These are phyloP conservation scores for Fissipunctia ypsillon DNA, from an alignment of 2,888 invertebrate genomes.

Conservation along the genomic window DNA sequence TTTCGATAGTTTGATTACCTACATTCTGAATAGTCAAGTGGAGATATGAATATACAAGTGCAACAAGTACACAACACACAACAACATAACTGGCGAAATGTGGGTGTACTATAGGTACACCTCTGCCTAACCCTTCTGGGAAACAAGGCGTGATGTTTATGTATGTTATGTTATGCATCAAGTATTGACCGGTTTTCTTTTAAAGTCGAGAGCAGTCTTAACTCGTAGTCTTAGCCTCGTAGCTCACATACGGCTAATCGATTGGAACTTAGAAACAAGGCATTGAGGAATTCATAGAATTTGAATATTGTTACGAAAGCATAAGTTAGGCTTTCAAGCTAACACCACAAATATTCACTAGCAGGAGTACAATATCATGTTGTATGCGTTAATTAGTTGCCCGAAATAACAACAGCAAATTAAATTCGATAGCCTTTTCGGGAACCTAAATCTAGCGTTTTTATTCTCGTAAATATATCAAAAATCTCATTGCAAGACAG, in stretches of 20 bases:
- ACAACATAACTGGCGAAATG: too few relatives aligned
- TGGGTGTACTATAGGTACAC: too few relatives aligned
- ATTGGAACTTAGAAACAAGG: background rate
- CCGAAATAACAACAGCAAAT: background rate
- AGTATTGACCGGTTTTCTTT: constrained; percentile 1
- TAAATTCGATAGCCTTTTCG: background rate
- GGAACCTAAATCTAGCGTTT: background rate
- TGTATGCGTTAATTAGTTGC: background rate
- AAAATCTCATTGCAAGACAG: constrained; percentile 14
- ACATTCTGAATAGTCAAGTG: too few relatives aligned
- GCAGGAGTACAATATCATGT: background rate
- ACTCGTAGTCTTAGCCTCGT: background rate
- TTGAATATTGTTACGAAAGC: background rate
- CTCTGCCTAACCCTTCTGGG: too few relatives aligned
- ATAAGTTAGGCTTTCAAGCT: background rate
- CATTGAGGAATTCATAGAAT: background rate
- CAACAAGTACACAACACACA: too few relatives aligned
- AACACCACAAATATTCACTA: background rate
- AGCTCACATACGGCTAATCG: background rate
- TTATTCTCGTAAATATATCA: background rate
- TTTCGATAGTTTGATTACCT: background rate
- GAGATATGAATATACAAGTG: too few relatives aligned
- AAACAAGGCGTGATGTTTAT: too few relatives aligned
- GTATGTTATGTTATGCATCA: too few relatives aligned
- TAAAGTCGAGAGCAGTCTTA: background rate